These are phyloP conservation scores for Meliscaeva auricollis DNA, from an alignment of 2,888 invertebrate species.

Conservation along the genomic window DNA sequence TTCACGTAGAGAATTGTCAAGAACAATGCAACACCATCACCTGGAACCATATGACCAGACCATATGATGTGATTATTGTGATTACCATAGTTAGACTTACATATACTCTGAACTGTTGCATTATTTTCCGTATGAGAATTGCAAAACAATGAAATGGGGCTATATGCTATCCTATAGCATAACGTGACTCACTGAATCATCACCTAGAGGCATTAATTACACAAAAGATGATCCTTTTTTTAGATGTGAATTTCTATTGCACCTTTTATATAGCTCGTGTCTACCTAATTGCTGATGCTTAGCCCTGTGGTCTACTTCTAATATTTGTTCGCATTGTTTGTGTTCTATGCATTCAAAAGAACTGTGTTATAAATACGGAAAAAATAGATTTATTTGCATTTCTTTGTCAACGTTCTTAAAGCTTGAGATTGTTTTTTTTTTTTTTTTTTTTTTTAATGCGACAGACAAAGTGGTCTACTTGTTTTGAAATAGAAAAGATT, in stretches of 20 bases:
- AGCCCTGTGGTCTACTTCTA: constrained; percentile 50
- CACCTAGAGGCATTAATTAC: constrained; percentile 62
- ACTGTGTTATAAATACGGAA: neutral
- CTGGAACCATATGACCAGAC: constrained; percentile 61
- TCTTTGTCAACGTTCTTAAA: constrained; percentile 8
- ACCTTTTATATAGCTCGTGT: constrained; percentile 1
- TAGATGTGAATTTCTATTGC: constrained; percentile 43
- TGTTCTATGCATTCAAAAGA: neutral
- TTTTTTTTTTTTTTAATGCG: too few relatives aligned
- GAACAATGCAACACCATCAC: constrained; percentile 71
- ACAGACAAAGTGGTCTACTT: neutral
- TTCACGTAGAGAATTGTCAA: constrained; percentile 61
- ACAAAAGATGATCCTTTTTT: constrained; percentile 47
- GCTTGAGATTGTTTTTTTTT: neutral
- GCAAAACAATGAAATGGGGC: constrained; percentile 51
- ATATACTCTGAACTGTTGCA: neutral
- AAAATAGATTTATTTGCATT: constrained; percentile 5
- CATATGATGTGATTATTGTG: constrained; percentile 53
- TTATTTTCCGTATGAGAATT: constrained; percentile 53
- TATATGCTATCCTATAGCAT: too few relatives aligned
- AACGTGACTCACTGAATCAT: constrained; percentile 57
- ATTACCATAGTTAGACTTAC: constrained; percentile 56
- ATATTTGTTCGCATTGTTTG: constrained; percentile 9
- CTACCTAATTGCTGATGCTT: constrained; percentile 36
- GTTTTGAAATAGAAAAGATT: neutral